Evolutionary conservation across 2,113 vertebrate genomes (phyloP).

Genomic region (Plotosus lineatus): DNA sequence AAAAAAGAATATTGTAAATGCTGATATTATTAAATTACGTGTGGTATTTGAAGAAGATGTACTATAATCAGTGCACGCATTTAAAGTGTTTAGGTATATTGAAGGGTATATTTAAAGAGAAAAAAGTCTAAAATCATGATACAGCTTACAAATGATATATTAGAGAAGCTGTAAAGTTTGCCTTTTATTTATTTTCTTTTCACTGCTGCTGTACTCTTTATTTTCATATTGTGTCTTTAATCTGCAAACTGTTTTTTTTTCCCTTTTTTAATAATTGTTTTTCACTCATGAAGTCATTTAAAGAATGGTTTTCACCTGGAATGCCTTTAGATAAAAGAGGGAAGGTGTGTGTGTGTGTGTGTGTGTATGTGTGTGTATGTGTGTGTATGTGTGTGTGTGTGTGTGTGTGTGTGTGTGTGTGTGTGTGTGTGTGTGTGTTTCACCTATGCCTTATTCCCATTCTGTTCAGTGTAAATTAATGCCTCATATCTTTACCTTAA

Average conservation of each 20-base stretch:
- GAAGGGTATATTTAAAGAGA: no score
- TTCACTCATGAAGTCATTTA: conserved; percentile 41
- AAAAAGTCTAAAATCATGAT: neutral
- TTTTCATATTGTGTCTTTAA: neutral
- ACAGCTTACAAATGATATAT: neutral
- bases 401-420: conserved; percentile 23
- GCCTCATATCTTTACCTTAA: neutral
- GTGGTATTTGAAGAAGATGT: neutral
- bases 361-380: conserved; percentile 19
- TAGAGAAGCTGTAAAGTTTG: neutral
- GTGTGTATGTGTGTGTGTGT: conserved; percentile 4
- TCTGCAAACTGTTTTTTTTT: neutral
- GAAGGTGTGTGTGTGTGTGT: conserved; percentile 10
- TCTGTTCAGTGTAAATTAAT: neutral
- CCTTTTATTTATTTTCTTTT: neutral
- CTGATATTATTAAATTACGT: neutral
- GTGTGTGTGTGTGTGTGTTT: neutral
- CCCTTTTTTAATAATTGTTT: neutral
- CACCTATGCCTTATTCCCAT: conserved; percentile 21
- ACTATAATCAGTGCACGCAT: no score
- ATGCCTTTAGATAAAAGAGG: conserved; percentile 63
- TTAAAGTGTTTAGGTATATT: neutral
- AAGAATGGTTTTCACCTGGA: conserved; percentile 62
- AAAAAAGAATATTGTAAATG: neutral
- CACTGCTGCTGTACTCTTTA: neutral